Percentiles rank a stretch among this genome's conserved stretches.
These are phyloP conservation scores for Lamellibrachia luymesi DNA, from an alignment of 1,140 invertebrate genomes.

Conservation along the genomic window DNA sequence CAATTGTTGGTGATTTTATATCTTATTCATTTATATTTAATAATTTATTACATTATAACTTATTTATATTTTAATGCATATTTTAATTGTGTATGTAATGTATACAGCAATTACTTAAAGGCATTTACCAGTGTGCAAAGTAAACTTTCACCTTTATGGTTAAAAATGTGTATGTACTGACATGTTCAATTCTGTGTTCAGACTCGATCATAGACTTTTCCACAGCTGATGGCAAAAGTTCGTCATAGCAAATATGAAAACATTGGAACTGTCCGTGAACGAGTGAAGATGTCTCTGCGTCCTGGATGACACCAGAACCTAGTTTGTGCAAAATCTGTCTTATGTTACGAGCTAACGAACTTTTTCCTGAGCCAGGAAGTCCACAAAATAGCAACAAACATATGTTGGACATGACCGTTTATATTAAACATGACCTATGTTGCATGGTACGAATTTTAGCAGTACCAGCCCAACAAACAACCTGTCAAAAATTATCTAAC, in stretches of 20 bases:
- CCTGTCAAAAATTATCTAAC: too few relatives aligned
- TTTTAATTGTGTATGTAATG: too few relatives aligned
- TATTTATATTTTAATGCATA: too few relatives aligned
- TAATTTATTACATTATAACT: too few relatives aligned
- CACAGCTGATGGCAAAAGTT: not conserved
- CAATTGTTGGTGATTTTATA: too few relatives aligned
- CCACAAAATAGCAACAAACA: not conserved
- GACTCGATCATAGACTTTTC: constrained; percentile 19
- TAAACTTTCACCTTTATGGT: constrained; percentile 25
- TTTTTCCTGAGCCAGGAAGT: not conserved
- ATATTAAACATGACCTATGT: not conserved
- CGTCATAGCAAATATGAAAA: not conserved
- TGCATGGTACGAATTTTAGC: not conserved
- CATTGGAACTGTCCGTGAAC: not conserved
- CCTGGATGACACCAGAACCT: not conserved
- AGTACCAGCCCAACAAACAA: not conserved
- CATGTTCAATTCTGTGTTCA: constrained; percentile 16
- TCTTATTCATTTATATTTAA: too few relatives aligned
- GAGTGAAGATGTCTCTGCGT: not conserved
- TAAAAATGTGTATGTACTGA: not conserved
- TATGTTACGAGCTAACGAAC: not conserved
- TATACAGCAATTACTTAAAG: too few relatives aligned
- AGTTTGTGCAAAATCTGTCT: not conserved
- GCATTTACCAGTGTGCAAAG: not conserved
- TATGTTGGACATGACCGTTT: not conserved